Percentiles rank a stretch among this genome's conserved stretches.
Conservation (phyloP, 2,113 vertebrate genomes). For the Azemiops feae region DNA sequence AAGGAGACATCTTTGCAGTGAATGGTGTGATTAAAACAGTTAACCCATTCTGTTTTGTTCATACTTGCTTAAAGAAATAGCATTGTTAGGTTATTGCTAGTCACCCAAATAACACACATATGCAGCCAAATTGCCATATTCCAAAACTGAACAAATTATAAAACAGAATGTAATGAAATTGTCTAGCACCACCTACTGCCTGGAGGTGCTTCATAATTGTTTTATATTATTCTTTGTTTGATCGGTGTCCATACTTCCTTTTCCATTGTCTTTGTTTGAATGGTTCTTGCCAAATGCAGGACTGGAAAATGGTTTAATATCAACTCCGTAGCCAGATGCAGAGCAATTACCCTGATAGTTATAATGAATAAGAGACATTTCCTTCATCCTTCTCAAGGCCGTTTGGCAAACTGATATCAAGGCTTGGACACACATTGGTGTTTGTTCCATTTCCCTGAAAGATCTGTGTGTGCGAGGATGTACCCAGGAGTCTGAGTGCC, state of each 20-base stretch:
- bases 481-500: conserved; percentile 34
- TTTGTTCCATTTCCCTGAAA: conserved; percentile 56
- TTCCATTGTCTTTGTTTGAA: conserved; percentile 15
- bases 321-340: conserved; percentile 18
- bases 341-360: neutral
- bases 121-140: neutral
- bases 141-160: neutral
- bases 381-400: neutral
- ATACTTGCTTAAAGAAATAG: conserved; percentile 10
- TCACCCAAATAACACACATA: neutral
- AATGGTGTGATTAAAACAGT: conserved; percentile 40
- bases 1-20: conserved; percentile 27
- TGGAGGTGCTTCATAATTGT: neutral
- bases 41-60: conserved; percentile 35
- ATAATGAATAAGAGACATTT: neutral
- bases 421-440: conserved; percentile 50
- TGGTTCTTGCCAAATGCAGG: neutral
- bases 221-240: neutral
- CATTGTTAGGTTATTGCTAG: conserved; percentile 34
- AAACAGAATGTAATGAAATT: neutral
- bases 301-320: conserved; percentile 6
- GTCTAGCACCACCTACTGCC: neutral
- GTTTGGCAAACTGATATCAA: conserved; percentile 41
- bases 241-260: neutral
- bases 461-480: conserved; percentile 31